A percentile compares a stretch with the other conserved stretches of the same genome.
These are phyloP conservation scores for Hypomesus transpacificus DNA, from an alignment of 2,113 vertebrate genomes.

Conservation along the genomic window DNA sequence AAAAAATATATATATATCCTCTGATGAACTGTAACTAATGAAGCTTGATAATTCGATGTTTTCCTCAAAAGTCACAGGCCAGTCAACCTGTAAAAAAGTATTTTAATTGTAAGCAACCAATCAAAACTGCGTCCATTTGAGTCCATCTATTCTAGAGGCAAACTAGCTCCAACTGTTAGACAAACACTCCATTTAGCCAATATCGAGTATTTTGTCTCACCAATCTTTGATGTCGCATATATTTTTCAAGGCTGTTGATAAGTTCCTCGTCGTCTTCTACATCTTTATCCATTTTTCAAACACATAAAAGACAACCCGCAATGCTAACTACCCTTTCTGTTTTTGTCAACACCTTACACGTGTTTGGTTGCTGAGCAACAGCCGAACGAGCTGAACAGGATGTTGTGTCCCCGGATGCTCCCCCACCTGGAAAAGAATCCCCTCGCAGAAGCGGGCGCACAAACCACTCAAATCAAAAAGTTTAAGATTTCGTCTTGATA, in stretches of 20 bases:
- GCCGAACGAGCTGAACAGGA: too few species aligned
- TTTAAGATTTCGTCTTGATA: too few species aligned
- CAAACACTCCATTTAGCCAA: neutral
- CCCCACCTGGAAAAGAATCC: too few species aligned
- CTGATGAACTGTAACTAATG: constrained; percentile 40
- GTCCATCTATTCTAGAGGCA: too few species aligned
- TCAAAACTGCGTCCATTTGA: too few species aligned
- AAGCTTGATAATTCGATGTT: constrained; percentile 23
- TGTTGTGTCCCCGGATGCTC: too few species aligned
- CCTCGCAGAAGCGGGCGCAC: too few species aligned
- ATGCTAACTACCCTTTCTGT: neutral
- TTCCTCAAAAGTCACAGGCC: constrained; percentile 42
- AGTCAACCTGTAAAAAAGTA: constrained; percentile 48
- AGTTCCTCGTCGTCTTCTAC: neutral
- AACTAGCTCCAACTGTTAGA: too few species aligned
- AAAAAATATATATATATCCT: constrained; percentile 39
- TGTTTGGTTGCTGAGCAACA: too few species aligned
- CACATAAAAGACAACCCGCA: neutral
- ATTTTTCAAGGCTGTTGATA: constrained; percentile 48
- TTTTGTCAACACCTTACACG: too few species aligned
- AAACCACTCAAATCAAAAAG: too few species aligned
- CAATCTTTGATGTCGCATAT: constrained; percentile 48
- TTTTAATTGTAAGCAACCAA: neutral
- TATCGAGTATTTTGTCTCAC: constrained; percentile 35
- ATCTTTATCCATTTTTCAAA: constrained; percentile 1